phyloP scores from a whole-genome alignment of 2,888 invertebrate genomes.

The Eremobia ochroleuca region DNA sequence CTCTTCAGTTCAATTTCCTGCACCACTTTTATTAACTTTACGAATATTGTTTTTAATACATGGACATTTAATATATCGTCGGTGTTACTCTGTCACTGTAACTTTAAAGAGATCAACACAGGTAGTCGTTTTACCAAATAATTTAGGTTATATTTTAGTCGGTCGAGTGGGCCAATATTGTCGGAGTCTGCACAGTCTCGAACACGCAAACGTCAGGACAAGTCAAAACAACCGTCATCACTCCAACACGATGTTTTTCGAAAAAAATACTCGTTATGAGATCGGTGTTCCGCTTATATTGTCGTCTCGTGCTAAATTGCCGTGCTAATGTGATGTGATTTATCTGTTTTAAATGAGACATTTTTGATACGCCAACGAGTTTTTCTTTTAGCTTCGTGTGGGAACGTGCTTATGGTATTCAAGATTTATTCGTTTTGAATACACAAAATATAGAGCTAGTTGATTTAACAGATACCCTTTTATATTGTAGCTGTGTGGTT shows the following conservation, averaged over 20 bases:
- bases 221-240: constrained; percentile 90
- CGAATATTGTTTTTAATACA: not conserved
- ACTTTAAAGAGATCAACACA: constrained; percentile 57
- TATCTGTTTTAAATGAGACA: constrained; percentile 68
- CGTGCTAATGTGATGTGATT: constrained; percentile 82
- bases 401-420: constrained; percentile 12
- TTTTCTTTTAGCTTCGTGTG: constrained; percentile 30
- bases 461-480: not conserved
- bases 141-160: constrained; percentile 69
- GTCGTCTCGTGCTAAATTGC: constrained; percentile 77
- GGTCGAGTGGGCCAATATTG: constrained; percentile 67
- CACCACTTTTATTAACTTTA: not conserved
- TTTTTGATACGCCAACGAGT: constrained; percentile 53
- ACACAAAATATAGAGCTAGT: not conserved
- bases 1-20: not conserved
- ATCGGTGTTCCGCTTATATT: constrained; percentile 74
- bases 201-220: constrained; percentile 85
- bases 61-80: constrained; percentile 10
- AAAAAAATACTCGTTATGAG: constrained; percentile 67
- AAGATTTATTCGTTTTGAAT: constrained; percentile 14
- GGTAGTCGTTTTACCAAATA: constrained; percentile 65
- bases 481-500: not conserved
- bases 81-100: constrained; percentile 5
- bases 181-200: constrained; percentile 60
- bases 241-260: constrained; percentile 75